phyloP scores from a whole-genome alignment of 2,113 vertebrate genomes.

The Hippocampus zosterae region DNA sequence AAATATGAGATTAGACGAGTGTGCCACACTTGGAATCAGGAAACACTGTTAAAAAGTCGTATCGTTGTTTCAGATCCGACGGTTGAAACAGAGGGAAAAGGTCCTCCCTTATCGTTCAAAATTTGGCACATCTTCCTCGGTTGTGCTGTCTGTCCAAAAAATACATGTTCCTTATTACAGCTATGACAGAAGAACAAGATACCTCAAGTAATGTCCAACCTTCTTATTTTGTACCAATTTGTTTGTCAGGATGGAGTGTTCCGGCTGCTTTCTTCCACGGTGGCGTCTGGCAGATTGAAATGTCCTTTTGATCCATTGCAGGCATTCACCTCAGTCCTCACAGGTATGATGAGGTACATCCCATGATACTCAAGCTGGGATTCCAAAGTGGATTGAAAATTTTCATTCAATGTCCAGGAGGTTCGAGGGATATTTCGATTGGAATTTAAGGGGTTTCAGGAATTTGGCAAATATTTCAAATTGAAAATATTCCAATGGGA shows the following conservation, averaged over 20 bases:
- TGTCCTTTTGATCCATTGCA: constrained; percentile 94
- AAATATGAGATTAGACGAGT: too few relatives aligned
- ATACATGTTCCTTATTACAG: background rate
- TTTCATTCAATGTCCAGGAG: background rate
- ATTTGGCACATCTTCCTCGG: too few relatives aligned
- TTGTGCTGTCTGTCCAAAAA: too few relatives aligned
- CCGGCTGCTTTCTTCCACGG: constrained; percentile 76
- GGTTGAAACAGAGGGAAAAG: too few relatives aligned
- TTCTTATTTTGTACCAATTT: background rate
- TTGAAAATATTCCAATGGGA: background rate
- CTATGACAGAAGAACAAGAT: background rate
- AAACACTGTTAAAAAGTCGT: too few relatives aligned
- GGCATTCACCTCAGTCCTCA: constrained; percentile 89
- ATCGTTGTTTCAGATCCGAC: too few relatives aligned
- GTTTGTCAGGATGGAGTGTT: constrained; percentile 75
- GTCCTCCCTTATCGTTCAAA: too few relatives aligned
- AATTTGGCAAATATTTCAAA: background rate
- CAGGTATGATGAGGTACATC: constrained; percentile 77
- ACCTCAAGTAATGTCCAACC: background rate
- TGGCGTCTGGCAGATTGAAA: constrained; percentile 92
- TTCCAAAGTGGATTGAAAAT: background rate
- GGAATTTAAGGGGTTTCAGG: background rate
- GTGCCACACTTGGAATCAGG: too few relatives aligned
- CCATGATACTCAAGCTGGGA: background rate
- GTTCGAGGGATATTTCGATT: background rate